Base-by-base conservation (phyloP, 2,113 vertebrate species). In the Varanus komodoensis region DNA sequence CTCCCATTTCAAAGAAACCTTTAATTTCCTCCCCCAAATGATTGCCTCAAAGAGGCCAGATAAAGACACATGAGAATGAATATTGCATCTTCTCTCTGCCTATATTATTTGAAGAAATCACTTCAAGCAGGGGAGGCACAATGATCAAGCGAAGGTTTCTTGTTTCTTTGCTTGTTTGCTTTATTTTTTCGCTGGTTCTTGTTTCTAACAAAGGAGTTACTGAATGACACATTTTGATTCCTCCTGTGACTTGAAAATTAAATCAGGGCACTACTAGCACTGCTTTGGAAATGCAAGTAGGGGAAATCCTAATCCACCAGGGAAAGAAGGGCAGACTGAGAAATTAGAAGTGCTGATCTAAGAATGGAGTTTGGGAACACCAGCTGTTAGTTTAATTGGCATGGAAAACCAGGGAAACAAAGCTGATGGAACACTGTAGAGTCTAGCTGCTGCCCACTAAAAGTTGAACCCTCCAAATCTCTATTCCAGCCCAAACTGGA, bases 131-230 rank as follows among this genome's bases (percentile, higher is more conserved):
- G 93, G 84, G 87, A 54, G 9, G 67, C 2, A n/a, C 6, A 54
- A 25, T 29, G 15, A 38, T 14, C 52, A 82, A 75, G 52, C 19
- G 88, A 81, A 84, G 84, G 87, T 93, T 12, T 32, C 34, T 74
- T n/a, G 32, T 74, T 4, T 44, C 38, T 44, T 44, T 2, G 38
- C 38, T 74, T n/a, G 11, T 74, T 74, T 3, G 38, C 29, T 71
- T 34, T 95, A 93, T 7, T 7, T 95, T 92, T 81, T 19, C 50
- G 50, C 82, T 25, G 77, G 89, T 81, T 88, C 90, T 86, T 71
- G 4, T 32, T 89, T 74, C 57, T 48, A 79, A 48, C 38, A 25
- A 29, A 81, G 3, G 44, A 32, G n/a, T 77, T 89, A 50, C 48
- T 61, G 27, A 82, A 69, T 61, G 48, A 12, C 7, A 12, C 48